Evolutionary conservation across 2,113 vertebrate species (phyloP).

Genomic region (Sinocyclocheilus maitianheensis): DNA sequence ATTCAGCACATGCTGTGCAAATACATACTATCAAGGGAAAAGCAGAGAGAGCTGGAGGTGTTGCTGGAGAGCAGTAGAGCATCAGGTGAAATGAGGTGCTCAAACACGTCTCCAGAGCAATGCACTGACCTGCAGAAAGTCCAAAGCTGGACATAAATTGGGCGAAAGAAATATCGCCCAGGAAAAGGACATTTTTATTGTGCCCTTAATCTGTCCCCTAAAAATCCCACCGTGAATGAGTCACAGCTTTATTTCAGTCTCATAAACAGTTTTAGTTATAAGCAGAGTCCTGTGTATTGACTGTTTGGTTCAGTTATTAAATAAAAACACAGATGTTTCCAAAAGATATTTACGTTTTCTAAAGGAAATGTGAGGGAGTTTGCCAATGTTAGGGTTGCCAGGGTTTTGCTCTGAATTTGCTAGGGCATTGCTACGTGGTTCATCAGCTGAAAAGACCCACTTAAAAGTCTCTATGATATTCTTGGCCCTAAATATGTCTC

Average conservation of each 20-base stretch:
- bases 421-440: not conserved
- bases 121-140: not conserved
- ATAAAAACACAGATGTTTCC: not conserved
- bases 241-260: not conserved
- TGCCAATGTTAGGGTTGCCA: not conserved
- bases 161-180: not conserved
- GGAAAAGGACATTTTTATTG: not conserved
- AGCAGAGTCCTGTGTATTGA: not conserved
- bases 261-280: not conserved
- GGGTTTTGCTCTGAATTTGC: no score
- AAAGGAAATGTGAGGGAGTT: not conserved
- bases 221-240: not conserved
- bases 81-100: not conserved
- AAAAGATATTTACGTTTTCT: not conserved
- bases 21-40: not conserved
- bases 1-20: not conserved
- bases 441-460: not conserved
- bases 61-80: slow-evolving; percentile 4
- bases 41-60: slow-evolving; percentile 7
- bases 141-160: not conserved
- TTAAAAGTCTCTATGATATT: not conserved
- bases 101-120: slow-evolving; percentile 5
- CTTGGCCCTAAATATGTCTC: not conserved
- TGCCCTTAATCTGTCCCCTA: not conserved
- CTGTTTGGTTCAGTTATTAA: not conserved